Conservation (phyloP, 2,888 invertebrate species). For the Zelleria hepariella region DNA sequence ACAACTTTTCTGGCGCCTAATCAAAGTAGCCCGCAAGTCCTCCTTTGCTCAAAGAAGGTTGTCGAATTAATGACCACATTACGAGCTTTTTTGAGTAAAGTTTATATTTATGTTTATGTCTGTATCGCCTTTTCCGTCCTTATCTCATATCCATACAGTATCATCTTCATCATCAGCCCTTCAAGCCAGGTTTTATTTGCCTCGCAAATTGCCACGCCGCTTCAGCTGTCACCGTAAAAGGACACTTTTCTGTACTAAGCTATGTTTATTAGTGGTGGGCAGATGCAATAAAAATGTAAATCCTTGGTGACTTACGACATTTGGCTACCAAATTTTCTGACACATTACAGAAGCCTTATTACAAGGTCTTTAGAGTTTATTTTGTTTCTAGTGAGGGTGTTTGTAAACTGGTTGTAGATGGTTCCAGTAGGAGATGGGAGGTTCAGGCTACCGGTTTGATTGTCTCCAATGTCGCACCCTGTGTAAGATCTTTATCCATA, state of each 20-base stretch:
- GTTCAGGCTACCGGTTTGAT: slow-evolving; percentile 36
- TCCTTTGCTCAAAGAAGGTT: too few relatives aligned
- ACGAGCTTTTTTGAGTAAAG: too few relatives aligned
- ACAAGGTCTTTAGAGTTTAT: neutral
- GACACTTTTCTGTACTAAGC: neutral
- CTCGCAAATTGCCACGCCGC: slow-evolving; percentile 14
- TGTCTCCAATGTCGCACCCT: slow-evolving; percentile 15
- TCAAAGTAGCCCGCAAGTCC: too few relatives aligned
- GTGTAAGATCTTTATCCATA: slow-evolving; percentile 2
- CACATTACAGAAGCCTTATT: neutral
- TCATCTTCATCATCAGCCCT: neutral
- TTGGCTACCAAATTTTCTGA: slow-evolving; percentile 6
- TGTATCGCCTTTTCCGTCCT: neutral
- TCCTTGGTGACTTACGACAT: slow-evolving; percentile 28
- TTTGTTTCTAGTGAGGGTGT: neutral
- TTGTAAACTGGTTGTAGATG: neutral
- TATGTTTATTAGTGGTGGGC: slow-evolving; percentile 16
- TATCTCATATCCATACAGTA: neutral
- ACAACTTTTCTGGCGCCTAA: too few relatives aligned
- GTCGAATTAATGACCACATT: too few relatives aligned
- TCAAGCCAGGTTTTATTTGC: neutral
- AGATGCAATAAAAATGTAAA: slow-evolving; percentile 53
- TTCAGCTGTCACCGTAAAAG: slow-evolving; percentile 5
- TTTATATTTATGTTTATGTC: neutral
- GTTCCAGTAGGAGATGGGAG: slow-evolving; percentile 5